These are phyloP conservation scores for Silurus glanis DNA, from an alignment of 2,113 vertebrate genomes.

Conservation along the genomic window DNA sequence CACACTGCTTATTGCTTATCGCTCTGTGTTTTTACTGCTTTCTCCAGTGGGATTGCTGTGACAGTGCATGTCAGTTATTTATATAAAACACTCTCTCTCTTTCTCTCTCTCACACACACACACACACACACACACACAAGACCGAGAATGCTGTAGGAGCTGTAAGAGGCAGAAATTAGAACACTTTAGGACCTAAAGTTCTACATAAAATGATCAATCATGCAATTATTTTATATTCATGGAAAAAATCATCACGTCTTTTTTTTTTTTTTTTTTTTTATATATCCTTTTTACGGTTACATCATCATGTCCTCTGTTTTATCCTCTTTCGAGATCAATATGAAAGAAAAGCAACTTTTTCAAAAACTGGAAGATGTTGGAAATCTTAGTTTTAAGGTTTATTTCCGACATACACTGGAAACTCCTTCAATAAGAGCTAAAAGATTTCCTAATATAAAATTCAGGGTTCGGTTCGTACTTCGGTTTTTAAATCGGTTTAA, in stretches of 20 bases:
- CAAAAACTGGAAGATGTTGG: background rate
- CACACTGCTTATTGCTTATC: constrained; percentile 18
- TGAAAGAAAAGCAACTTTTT: too few relatives aligned
- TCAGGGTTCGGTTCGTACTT: too few relatives aligned
- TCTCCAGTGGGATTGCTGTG: background rate
- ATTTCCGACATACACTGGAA: background rate
- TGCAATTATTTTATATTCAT: background rate
- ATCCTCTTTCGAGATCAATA: too few relatives aligned
- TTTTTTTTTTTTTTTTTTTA: background rate
- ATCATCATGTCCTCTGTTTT: too few relatives aligned
- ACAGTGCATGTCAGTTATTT: background rate
- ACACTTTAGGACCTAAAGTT: background rate
- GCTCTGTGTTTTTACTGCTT: constrained; percentile 28
- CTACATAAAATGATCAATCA: too few relatives aligned
- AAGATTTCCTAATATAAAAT: too few relatives aligned
- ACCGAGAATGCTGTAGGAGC: background rate
- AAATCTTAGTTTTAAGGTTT: background rate
- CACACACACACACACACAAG: background rate
- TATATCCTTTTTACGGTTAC: too few relatives aligned
- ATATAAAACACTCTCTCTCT: background rate
- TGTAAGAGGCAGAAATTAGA: background rate
- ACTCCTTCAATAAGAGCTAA: background rate
- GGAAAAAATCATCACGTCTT: too few relatives aligned
- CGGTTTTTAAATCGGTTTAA: too few relatives aligned
- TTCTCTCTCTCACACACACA: background rate